Evolutionary conservation across 2,113 vertebrate species (phyloP).

Genomic region (Gnathonemus longibarbis): DNA sequence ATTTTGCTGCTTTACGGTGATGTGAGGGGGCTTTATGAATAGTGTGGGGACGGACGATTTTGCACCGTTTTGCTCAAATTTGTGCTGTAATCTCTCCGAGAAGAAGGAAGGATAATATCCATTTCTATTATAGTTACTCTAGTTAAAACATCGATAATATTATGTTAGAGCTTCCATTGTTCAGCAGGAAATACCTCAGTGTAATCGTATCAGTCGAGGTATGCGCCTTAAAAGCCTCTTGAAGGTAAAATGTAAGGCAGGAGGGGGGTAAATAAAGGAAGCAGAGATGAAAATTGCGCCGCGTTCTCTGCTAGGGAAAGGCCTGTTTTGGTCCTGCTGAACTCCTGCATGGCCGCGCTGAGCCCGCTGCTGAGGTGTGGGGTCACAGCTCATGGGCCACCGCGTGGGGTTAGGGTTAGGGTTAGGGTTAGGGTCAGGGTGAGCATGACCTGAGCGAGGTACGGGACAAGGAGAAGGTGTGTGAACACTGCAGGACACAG

Average conservation of each 20-base stretch:
- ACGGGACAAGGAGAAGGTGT: background rate
- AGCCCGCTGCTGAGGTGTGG: background rate
- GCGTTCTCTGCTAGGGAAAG: background rate
- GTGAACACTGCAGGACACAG: background rate
- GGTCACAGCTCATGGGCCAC: slow-evolving; percentile 33
- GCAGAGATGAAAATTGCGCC: background rate
- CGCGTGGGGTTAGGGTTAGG: background rate
- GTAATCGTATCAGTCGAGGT: background rate
- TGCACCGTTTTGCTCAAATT: background rate
- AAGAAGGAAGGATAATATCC: background rate
- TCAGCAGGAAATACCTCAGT: background rate
- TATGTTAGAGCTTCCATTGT: background rate
- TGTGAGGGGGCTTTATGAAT: background rate
- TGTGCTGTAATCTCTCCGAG: background rate
- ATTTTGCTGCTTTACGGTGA: background rate
- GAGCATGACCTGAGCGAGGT: background rate
- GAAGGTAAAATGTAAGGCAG: background rate
- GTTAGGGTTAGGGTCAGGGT: background rate
- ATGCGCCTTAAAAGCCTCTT: background rate
- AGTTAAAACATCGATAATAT: background rate
- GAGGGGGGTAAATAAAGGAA: background rate
- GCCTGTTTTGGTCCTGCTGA: background rate
- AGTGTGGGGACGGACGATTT: too few species aligned
- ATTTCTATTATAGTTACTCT: background rate
- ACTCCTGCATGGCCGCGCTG: background rate